These are phyloP conservation scores for Margaritifera margaritifera DNA, from an alignment of 2,888 invertebrate species.

Conservation along the genomic window DNA sequence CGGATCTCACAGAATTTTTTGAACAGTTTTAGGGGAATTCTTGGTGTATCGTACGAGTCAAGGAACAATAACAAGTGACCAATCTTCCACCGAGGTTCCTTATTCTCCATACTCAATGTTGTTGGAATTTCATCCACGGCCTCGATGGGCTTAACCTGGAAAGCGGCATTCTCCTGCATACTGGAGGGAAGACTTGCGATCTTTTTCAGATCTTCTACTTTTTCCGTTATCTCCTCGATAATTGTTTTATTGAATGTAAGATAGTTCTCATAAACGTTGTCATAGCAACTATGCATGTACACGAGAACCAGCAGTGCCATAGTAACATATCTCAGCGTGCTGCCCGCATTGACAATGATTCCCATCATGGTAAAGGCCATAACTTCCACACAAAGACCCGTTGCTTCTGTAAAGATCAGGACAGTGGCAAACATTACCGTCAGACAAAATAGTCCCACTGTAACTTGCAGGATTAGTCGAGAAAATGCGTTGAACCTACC, in stretches of 20 bases:
- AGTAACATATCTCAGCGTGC: conserved; percentile 64
- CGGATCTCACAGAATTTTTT: conserved; percentile 64
- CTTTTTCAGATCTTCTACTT: conserved; percentile 64
- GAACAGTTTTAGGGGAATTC: conserved; percentile 67
- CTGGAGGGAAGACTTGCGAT: conserved; percentile 61
- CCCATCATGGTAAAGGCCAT: conserved; percentile 70
- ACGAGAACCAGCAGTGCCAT: conserved; percentile 66
- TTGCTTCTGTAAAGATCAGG: conserved; percentile 64
- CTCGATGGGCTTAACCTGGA: conserved; percentile 61
- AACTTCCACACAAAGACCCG: conserved; percentile 65
- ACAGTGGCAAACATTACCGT: conserved; percentile 56
- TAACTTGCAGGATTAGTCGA: conserved; percentile 38
- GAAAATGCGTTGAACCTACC: conserved; percentile 31
- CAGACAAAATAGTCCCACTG: conserved; percentile 51
- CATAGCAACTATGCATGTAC: conserved; percentile 70
- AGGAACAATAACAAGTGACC: conserved; percentile 69
- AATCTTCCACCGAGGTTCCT: conserved; percentile 62
- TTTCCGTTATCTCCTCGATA: conserved; percentile 64
- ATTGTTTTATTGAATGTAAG: conserved; percentile 68
- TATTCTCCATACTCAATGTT: conserved; percentile 52
- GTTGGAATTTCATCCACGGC: conserved; percentile 57
- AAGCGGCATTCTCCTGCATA: conserved; percentile 66
- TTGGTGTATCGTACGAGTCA: conserved; percentile 66
- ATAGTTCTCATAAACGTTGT: conserved; percentile 70
- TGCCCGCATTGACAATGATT: conserved; percentile 67